Evolutionary conservation across 2,888 invertebrate species (phyloP).

Genomic region (Drosophila mayaguana): DNA sequence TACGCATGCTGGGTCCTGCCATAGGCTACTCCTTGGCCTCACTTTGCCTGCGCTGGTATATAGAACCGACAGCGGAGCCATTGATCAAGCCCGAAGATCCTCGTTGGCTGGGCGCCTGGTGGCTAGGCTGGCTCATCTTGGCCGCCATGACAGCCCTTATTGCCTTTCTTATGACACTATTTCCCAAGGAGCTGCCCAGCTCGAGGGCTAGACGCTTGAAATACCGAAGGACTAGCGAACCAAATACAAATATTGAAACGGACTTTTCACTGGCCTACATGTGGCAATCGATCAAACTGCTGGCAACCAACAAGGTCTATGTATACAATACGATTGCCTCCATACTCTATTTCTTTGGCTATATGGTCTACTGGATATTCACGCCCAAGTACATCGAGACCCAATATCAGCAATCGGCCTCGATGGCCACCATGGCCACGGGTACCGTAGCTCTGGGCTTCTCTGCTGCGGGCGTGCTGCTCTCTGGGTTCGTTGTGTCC

Average conservation of each 20-base stretch:
- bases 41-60: slow-evolving; percentile 88
- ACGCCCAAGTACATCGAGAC: slow-evolving; percentile 93
- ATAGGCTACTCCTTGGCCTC: slow-evolving; percentile 89
- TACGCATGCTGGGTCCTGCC: slow-evolving; percentile 86
- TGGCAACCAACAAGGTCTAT: slow-evolving; percentile 88
- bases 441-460: slow-evolving; percentile 89
- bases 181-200: slow-evolving; percentile 89
- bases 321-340: slow-evolving; percentile 90
- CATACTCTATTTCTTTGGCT: slow-evolving; percentile 89
- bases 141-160: slow-evolving; percentile 87
- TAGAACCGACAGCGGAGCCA: slow-evolving; percentile 88
- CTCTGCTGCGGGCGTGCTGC: slow-evolving; percentile 88
- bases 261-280: slow-evolving; percentile 86
- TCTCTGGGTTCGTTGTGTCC: slow-evolving; percentile 88
- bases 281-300: slow-evolving; percentile 87
- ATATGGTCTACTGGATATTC: slow-evolving; percentile 91
- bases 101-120: slow-evolving; percentile 93
- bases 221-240: slow-evolving; percentile 37
- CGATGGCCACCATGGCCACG: slow-evolving; percentile 89
- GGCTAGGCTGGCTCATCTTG: slow-evolving; percentile 90
- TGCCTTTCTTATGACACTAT: slow-evolving; percentile 87
- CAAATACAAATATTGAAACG: slow-evolving; percentile 24
- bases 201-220: slow-evolving; percentile 86
- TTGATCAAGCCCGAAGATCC: slow-evolving; percentile 89
- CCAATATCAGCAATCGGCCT: slow-evolving; percentile 91